Percentiles rank a stretch among this genome's conserved stretches.
Conservation (phyloP, 2,888 invertebrate genomes). For the Uloborus plumipes region DNA sequence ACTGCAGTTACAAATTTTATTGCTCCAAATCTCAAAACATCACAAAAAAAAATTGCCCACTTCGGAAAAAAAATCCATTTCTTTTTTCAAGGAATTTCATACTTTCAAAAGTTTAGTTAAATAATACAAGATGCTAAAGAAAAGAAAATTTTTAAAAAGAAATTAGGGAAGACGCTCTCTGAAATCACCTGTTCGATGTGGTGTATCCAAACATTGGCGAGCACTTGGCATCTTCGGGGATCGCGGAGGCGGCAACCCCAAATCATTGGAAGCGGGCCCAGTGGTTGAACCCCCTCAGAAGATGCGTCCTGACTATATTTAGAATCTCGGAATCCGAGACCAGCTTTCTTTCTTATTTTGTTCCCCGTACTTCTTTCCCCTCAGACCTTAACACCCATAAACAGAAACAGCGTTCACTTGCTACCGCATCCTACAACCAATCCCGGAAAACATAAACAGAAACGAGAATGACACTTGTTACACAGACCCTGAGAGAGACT, state of each 20-base stretch:
- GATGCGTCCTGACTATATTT: conserved; percentile 47
- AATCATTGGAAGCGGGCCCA: conserved; percentile 52
- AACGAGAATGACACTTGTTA: conserved; percentile 49
- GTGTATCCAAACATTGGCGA: conserved; percentile 1
- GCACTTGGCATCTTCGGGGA: not conserved
- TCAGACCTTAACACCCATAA: conserved; percentile 33
- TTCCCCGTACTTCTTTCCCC: conserved; percentile 5
- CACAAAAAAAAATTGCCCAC: no score
- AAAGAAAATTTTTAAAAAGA: not conserved
- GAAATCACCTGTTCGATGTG: conserved; percentile 3
- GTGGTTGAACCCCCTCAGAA: conserved; percentile 33
- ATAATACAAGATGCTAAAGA: not conserved
- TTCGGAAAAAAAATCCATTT: no score
- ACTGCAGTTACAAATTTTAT: no score
- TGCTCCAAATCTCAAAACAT: no score
- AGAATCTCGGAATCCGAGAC: conserved; percentile 47
- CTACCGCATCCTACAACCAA: not conserved
- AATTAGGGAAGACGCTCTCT: not conserved
- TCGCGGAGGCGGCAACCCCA: conserved; percentile 35
- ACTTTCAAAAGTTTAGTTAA: not conserved
- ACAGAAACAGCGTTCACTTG: conserved; percentile 46
- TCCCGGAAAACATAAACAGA: conserved; percentile 38
- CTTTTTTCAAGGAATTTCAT: not conserved
- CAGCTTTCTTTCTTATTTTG: not conserved
- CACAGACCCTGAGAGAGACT: not conserved